Evolutionary conservation across 2,113 vertebrate genomes (phyloP).

Genomic region (Ochotona curzoniae): DNA sequence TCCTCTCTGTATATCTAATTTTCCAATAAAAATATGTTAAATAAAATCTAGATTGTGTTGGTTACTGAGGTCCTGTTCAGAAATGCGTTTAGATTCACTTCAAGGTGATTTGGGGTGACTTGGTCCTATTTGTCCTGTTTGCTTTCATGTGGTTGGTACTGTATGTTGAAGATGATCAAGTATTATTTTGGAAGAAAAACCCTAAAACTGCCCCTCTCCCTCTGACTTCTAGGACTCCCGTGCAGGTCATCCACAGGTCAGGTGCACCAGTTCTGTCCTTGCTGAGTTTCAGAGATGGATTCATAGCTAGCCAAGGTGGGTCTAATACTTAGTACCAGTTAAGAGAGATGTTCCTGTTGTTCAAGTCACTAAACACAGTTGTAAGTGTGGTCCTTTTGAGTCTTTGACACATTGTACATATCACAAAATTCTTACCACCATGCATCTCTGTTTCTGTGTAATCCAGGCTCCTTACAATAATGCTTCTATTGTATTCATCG

Average conservation of each 20-base stretch:
- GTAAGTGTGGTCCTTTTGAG: background rate
- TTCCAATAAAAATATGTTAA: too few relatives aligned
- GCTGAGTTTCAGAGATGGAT: constrained; percentile 85
- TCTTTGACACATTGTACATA: background rate
- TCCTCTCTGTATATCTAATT: too few relatives aligned
- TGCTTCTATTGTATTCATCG: background rate
- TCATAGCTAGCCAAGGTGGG: constrained; percentile 89
- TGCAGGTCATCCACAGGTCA: constrained; percentile 86
- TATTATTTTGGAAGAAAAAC: constrained; percentile 25
- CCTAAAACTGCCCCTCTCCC: background rate
- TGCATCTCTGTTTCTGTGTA: background rate
- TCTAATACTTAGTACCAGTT: background rate
- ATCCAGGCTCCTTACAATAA: background rate
- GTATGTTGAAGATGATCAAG: background rate
- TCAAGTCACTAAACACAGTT: background rate
- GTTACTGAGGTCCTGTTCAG: constrained; percentile 24
- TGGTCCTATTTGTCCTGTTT: background rate
- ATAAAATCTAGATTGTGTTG: constrained; percentile 2
- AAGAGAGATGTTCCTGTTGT: background rate
- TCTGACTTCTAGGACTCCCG: constrained; percentile 80
- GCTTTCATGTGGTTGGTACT: constrained; percentile 18
- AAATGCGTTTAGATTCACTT: background rate
- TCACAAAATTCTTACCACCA: background rate
- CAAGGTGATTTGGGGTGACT: background rate
- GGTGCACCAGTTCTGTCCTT: constrained; percentile 88